These are phyloP conservation scores for Phragmatobia fuliginosa DNA, from an alignment of 2,888 invertebrate genomes.

Conservation along the genomic window DNA sequence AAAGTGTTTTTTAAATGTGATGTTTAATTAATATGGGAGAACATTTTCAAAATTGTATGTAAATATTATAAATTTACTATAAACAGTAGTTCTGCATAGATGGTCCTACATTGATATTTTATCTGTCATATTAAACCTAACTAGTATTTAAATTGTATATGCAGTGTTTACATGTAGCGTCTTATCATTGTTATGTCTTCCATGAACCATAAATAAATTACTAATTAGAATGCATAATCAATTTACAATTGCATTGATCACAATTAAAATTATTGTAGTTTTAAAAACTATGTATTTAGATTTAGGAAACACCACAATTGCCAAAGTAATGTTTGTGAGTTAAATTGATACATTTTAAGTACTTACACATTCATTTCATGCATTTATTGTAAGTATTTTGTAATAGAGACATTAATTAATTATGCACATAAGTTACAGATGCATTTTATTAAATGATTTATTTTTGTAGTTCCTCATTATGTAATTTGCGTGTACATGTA, in stretches of 20 bases:
- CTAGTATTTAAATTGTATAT: slow-evolving; percentile 26
- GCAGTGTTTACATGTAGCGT: slow-evolving; percentile 21
- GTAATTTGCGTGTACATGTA: slow-evolving; percentile 28
- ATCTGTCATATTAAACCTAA: slow-evolving; percentile 10
- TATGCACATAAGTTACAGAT: not conserved
- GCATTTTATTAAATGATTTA: slow-evolving; percentile 33
- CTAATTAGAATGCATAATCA: slow-evolving; percentile 52
- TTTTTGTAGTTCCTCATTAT: slow-evolving; percentile 53
- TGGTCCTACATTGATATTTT: slow-evolving; percentile 3
- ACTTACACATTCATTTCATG: slow-evolving; percentile 16
- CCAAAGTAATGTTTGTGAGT: slow-evolving; percentile 39
- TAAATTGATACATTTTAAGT: slow-evolving; percentile 16
- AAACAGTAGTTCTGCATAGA: not conserved
- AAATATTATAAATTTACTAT: not conserved
- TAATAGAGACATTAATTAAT: slow-evolving; percentile 3
- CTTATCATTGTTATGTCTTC: slow-evolving; percentile 62
- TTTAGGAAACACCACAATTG: slow-evolving; percentile 29
- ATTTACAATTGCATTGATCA: slow-evolving; percentile 39
- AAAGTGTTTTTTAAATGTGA: slow-evolving; percentile 40
- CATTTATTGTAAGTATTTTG: slow-evolving; percentile 18
- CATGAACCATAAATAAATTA: slow-evolving; percentile 53
- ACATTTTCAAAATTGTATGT: slow-evolving; percentile 1
- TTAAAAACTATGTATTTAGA: slow-evolving; percentile 20
- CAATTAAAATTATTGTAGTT: slow-evolving; percentile 30
- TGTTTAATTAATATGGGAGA: slow-evolving; percentile 36